Evolutionary conservation across 1,140 invertebrate genomes (phyloP).

Genomic region (Drosophila willistoni): DNA sequence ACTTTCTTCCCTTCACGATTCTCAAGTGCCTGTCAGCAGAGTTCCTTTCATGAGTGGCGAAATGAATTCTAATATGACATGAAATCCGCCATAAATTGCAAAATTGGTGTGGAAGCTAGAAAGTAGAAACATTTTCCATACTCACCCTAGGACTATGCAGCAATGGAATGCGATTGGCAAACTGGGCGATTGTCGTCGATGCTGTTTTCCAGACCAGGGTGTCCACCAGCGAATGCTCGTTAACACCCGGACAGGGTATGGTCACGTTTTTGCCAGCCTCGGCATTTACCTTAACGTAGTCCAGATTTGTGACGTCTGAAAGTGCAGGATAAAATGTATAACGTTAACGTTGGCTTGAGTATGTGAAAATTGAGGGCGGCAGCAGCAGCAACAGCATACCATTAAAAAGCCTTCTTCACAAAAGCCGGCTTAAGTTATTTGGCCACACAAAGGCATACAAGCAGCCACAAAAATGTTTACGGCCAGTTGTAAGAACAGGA

Average conservation of each 20-base stretch:
- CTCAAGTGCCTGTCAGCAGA: constrained; percentile 24
- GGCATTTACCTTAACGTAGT: constrained; percentile 85
- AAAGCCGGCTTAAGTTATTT: constrained; percentile 59
- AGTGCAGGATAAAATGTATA: constrained; percentile 30
- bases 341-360: neutral
- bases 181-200: constrained; percentile 82
- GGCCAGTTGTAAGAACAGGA: too few species aligned
- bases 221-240: constrained; percentile 86
- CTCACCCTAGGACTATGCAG: constrained; percentile 82
- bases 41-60: constrained; percentile 47
- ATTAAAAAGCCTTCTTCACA: constrained; percentile 46
- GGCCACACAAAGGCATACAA: constrained; percentile 51
- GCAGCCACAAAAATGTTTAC: constrained; percentile 54
- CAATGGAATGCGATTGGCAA: constrained; percentile 81
- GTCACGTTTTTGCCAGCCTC: constrained; percentile 88
- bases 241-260: constrained; percentile 87
- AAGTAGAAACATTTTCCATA: constrained; percentile 9
- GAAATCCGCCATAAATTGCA: constrained; percentile 18
- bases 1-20: constrained; percentile 37
- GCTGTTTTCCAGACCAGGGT: constrained; percentile 86
- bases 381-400: constrained; percentile 25
- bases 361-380: neutral
- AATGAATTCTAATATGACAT: constrained; percentile 77
- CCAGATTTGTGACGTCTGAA: constrained; percentile 85
- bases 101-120: constrained; percentile 12